phyloP scores from a whole-genome alignment of 2,888 invertebrate species.

The Chesias legatella region DNA sequence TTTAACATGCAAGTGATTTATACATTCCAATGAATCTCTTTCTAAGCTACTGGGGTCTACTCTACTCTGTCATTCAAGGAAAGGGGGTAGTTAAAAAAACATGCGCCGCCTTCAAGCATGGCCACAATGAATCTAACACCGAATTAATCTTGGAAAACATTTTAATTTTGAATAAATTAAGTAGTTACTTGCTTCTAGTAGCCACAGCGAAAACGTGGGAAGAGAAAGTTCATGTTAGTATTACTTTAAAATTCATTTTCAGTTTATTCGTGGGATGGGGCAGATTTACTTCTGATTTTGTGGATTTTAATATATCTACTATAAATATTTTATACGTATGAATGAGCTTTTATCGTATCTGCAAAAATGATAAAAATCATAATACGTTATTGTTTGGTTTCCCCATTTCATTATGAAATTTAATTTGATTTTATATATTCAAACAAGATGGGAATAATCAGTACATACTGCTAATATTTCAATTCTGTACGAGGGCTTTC shows the following conservation, averaged over 20 bases:
- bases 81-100: conserved; percentile 37
- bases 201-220: conserved; percentile 76
- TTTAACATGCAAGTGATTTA: conserved; percentile 12
- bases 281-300: neutral
- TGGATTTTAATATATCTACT: neutral
- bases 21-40: conserved; percentile 72
- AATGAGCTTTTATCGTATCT: too few species aligned
- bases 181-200: conserved; percentile 79
- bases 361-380: too few species aligned
- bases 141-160: conserved; percentile 35
- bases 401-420: too few species aligned
- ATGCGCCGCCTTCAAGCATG: conserved; percentile 29
- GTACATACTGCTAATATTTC: too few species aligned
- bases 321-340: too few species aligned
- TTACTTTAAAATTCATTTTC: conserved; percentile 30
- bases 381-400: too few species aligned
- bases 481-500: too few species aligned
- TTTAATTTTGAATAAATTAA: conserved; percentile 40
- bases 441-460: too few species aligned
- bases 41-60: conserved; percentile 67
- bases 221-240: conserved; percentile 56
- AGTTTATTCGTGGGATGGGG: conserved; percentile 23
- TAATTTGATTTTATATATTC: too few species aligned
- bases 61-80: conserved; percentile 68
- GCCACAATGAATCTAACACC: conserved; percentile 54